Evolutionary conservation across 2,113 vertebrate species (phyloP).

Genomic region (Lamprologus tigripictilis): DNA sequence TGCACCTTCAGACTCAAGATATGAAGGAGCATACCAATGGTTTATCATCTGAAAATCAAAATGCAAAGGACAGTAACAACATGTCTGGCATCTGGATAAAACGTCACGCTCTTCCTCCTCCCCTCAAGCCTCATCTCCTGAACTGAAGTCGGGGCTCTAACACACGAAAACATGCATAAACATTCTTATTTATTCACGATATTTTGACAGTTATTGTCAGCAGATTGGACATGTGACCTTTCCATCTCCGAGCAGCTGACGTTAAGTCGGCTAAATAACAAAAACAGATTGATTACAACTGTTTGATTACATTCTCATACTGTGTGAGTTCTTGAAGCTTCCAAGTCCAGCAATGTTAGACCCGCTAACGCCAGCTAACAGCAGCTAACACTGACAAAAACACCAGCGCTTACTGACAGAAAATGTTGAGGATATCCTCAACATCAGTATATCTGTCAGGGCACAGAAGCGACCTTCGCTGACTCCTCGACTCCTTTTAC

Average conservation of each 20-base stretch:
- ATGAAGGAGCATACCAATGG: background rate
- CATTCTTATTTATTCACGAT: rapidly evolving
- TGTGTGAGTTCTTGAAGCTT: background rate
- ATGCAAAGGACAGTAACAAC: background rate
- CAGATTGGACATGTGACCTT: background rate
- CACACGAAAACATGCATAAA: rapidly evolving
- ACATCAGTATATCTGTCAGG: background rate
- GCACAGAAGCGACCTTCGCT: background rate
- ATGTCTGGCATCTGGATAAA: background rate
- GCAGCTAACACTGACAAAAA: background rate
- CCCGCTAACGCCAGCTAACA: background rate
- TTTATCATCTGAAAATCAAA: background rate
- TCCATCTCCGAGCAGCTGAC: background rate
- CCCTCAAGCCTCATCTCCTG: background rate
- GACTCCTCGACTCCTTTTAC: background rate
- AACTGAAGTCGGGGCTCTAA: rapidly evolving
- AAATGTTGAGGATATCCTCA: rapidly evolving
- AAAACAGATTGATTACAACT: background rate
- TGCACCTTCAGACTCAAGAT: background rate
- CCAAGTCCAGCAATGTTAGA: background rate
- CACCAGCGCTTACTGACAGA: background rate
- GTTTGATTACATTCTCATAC: background rate
- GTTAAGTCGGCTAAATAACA: background rate
- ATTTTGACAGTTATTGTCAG: background rate
- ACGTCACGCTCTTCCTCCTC: background rate